These are phyloP conservation scores for Tetramorium bicarinatum DNA, from an alignment of 2,888 invertebrate species.

Conservation along the genomic window DNA sequence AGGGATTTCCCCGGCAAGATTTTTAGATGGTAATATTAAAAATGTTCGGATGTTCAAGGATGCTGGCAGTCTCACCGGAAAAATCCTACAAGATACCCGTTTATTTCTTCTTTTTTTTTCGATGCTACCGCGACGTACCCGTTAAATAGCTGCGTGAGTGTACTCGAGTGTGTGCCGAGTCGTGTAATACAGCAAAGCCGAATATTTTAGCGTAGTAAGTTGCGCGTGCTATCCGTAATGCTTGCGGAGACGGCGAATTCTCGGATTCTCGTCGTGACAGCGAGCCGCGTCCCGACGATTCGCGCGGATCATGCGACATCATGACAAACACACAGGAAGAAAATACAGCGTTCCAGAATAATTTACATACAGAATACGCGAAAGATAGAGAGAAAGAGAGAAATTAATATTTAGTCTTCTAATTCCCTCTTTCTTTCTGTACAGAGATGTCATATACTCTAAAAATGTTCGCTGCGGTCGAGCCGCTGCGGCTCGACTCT, in stretches of 20 bases:
- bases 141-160: conserved; percentile 22
- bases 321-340: conserved; percentile 80
- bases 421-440: conserved; percentile 52
- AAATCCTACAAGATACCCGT: not conserved
- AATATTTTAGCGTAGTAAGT: conserved; percentile 78
- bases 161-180: conserved; percentile 71
- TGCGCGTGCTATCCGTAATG: conserved; percentile 78
- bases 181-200: conserved; percentile 77
- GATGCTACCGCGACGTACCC: conserved; percentile 16
- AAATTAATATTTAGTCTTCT: conserved; percentile 51
- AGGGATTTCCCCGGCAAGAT: conserved; percentile 4
- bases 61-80: conserved; percentile 68
- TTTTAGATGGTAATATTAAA: conserved; percentile 15
- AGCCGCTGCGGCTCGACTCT: conserved; percentile 25
- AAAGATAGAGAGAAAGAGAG: conserved; percentile 33
- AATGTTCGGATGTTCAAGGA: conserved; percentile 65
- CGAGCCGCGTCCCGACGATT: conserved; percentile 23
- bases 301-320: conserved; percentile 75
- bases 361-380: conserved; percentile 72
- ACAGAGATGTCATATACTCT: conserved; percentile 56
- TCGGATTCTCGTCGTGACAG: conserved; percentile 44
- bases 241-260: conserved; percentile 48
- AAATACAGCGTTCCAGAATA: conserved; percentile 78
- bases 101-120: not conserved
- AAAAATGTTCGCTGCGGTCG: conserved; percentile 51